Percentiles rank a stretch among this genome's conserved stretches.
These are phyloP conservation scores for Onthophagus taurus DNA, from an alignment of 1,140 invertebrate species.

Conservation along the genomic window DNA sequence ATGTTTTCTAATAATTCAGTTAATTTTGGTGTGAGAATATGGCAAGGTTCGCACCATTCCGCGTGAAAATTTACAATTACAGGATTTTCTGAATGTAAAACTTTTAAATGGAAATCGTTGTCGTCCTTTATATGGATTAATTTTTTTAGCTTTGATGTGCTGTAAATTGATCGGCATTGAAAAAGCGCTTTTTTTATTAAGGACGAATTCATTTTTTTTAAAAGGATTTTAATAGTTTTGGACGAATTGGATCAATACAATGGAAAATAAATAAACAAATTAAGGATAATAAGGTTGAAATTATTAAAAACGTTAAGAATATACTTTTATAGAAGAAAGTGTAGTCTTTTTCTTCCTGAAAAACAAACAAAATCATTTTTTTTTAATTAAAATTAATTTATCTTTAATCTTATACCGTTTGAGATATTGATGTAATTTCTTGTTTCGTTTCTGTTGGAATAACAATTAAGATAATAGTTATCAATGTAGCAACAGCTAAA, in stretches of 20 bases:
- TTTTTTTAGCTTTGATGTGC: no score
- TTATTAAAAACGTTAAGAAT: slow-evolving; percentile 39
- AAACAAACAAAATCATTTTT: slow-evolving; percentile 15
- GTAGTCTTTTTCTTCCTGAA: slow-evolving; percentile 48
- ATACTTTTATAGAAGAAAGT: slow-evolving; percentile 45
- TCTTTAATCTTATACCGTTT: not conserved
- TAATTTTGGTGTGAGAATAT: slow-evolving; percentile 84
- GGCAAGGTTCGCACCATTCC: slow-evolving; percentile 94
- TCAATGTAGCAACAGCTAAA: slow-evolving; percentile 37
- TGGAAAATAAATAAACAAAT: slow-evolving; percentile 43
- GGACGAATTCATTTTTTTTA: slow-evolving; percentile 14
- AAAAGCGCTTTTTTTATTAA: slow-evolving; percentile 19
- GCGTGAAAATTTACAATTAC: slow-evolving; percentile 83
- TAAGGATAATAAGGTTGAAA: slow-evolving; percentile 40
- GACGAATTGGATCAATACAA: slow-evolving; percentile 40
- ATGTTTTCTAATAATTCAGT: slow-evolving; percentile 69
- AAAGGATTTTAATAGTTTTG: slow-evolving; percentile 29
- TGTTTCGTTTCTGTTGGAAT: slow-evolving; percentile 40
- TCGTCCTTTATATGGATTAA: slow-evolving; percentile 47
- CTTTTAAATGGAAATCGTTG: slow-evolving; percentile 53
- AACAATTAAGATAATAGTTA: slow-evolving; percentile 44
- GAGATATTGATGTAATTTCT: slow-evolving; percentile 10
- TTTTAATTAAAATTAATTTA: slow-evolving; percentile 4
- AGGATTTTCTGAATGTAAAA: slow-evolving; percentile 70
- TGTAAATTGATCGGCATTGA: slow-evolving; percentile 19